A percentile compares a stretch with the other conserved stretches of the same genome.
Evolutionary conservation across 2,113 vertebrate genomes (phyloP).

Genomic region (Urocynchramus pylzowi): DNA sequence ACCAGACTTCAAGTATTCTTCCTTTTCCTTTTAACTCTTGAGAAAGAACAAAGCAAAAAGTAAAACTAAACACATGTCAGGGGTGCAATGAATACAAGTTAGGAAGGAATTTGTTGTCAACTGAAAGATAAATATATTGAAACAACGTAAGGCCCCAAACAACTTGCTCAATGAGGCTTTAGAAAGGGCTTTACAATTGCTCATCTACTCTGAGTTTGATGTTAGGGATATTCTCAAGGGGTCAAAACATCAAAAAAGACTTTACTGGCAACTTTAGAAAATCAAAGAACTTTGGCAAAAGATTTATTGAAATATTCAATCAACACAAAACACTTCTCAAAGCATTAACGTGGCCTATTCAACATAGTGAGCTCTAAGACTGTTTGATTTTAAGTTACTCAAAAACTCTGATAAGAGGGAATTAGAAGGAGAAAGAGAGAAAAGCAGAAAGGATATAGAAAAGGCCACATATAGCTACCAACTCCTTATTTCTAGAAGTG

Average conservation of each 20-base stretch:
- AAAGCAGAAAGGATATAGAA: background rate
- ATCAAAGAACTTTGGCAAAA: background rate
- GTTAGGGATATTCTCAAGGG: background rate
- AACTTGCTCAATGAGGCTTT: background rate
- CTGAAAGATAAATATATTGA: background rate
- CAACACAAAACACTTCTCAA: background rate
- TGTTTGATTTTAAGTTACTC: background rate
- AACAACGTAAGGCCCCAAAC: background rate
- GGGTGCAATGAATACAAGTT: background rate
- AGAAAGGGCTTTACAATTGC: accelerated
- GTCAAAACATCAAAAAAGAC: background rate
- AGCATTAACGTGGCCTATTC: background rate
- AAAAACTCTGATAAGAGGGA: background rate
- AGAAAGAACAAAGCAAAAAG: background rate
- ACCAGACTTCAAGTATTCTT: background rate
- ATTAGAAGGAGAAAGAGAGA: background rate
- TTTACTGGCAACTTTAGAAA: background rate
- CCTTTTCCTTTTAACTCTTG: background rate
- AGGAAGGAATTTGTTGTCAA: background rate
- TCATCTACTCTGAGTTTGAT: background rate
- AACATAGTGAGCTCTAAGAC: background rate
- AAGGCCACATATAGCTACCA: background rate
- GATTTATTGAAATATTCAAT: background rate
- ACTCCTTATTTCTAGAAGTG: background rate
- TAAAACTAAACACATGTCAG: background rate